These are phyloP conservation scores for Corvus moneduloides DNA, from an alignment of 2,113 vertebrate species.

Conservation along the genomic window DNA sequence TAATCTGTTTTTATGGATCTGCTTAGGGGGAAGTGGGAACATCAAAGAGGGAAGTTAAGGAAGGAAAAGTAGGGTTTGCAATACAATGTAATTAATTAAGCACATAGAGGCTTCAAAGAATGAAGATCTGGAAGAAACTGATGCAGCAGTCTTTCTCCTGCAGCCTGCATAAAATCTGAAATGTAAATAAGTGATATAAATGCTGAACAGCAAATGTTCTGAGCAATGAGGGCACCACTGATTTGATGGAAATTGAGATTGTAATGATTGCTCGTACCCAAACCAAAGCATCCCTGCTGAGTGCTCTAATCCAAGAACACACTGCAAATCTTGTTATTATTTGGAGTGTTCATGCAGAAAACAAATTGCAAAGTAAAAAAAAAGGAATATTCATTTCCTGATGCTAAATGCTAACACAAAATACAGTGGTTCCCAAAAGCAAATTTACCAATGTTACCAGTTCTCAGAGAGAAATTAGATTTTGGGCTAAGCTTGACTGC, in stretches of 20 bases:
- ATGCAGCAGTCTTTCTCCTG: background rate
- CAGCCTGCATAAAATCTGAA: background rate
- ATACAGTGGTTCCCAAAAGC: background rate
- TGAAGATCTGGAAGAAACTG: background rate
- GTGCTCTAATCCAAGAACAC: background rate
- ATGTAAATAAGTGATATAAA: slow-evolving; percentile 18
- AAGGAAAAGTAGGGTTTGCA: background rate
- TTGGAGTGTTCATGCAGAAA: slow-evolving; percentile 28
- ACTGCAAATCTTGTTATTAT: slow-evolving; percentile 5
- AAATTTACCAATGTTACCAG: background rate
- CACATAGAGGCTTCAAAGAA: background rate
- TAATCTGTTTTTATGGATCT: background rate
- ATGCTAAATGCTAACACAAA: background rate
- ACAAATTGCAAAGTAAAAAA: background rate
- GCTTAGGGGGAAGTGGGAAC: background rate
- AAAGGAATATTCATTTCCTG: background rate
- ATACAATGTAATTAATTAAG: background rate
- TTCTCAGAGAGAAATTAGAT: slow-evolving; percentile 29
- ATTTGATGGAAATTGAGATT: slow-evolving; percentile 16
- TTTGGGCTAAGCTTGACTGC: background rate
- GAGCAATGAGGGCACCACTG: background rate
- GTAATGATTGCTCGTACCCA: background rate
- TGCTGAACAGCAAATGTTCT: background rate
- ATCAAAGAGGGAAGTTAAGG: background rate
- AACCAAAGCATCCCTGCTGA: slow-evolving; percentile 16